Percentiles rank a stretch among this genome's conserved stretches.
Evolutionary conservation across 2,888 invertebrate species (phyloP).

Genomic region (Encarsia formosa): DNA sequence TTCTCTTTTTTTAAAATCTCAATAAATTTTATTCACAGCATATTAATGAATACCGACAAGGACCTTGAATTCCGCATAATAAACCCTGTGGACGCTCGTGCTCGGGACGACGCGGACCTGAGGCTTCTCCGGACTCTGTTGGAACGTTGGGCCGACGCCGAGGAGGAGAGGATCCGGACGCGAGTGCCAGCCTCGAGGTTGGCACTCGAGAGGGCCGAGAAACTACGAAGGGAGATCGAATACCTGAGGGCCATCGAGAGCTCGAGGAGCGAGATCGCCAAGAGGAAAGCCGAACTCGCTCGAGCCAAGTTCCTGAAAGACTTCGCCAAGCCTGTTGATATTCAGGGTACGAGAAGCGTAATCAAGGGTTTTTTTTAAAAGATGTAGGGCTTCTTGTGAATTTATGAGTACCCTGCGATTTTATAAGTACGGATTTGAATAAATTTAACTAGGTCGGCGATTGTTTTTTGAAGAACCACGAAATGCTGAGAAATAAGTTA

Average conservation of each 20-base stretch:
- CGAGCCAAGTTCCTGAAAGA: slow-evolving; percentile 63
- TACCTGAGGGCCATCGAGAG: slow-evolving; percentile 67
- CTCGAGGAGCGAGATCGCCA: slow-evolving; percentile 60
- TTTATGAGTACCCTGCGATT: too few relatives aligned
- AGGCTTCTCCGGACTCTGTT: slow-evolving; percentile 63
- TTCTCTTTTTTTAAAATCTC: too few relatives aligned
- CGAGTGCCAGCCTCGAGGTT: not conserved
- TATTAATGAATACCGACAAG: too few relatives aligned
- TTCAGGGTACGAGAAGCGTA: slow-evolving; percentile 17
- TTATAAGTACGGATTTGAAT: too few relatives aligned
- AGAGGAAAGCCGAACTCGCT: slow-evolving; percentile 60
- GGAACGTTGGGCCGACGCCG: slow-evolving; percentile 66
- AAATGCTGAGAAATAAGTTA: too few relatives aligned
- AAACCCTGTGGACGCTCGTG: not conserved
- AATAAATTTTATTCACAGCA: too few relatives aligned
- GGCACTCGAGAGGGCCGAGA: slow-evolving; percentile 12
- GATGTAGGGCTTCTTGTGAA: too few relatives aligned
- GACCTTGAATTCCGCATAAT: slow-evolving; percentile 5
- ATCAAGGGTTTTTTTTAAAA: too few relatives aligned
- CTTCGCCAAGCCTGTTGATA: slow-evolving; percentile 59
- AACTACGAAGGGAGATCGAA: slow-evolving; percentile 61
- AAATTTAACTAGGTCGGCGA: too few relatives aligned
- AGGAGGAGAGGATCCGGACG: slow-evolving; percentile 51
- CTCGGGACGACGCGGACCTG: slow-evolving; percentile 56
- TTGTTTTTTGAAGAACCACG: too few relatives aligned